These are phyloP conservation scores for Aphelocoma coerulescens DNA, from an alignment of 2,113 vertebrate species.

Conservation along the genomic window DNA sequence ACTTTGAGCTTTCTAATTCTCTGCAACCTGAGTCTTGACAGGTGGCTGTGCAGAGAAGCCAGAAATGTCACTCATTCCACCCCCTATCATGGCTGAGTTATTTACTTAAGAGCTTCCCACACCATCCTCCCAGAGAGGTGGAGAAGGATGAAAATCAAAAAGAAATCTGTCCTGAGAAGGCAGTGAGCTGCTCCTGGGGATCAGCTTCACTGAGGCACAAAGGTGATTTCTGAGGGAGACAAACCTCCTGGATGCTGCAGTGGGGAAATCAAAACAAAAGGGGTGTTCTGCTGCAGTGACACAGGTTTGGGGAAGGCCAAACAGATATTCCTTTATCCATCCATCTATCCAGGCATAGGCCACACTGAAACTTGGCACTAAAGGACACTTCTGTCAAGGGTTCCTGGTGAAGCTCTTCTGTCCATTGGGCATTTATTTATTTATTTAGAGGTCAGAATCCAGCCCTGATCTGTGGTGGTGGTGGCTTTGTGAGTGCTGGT, in stretches of 20 bases:
- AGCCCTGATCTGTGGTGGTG: neutral
- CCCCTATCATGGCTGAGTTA: constrained; percentile 13
- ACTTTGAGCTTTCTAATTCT: constrained; percentile 19
- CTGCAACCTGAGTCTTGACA: constrained; percentile 34
- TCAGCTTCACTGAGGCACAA: neutral
- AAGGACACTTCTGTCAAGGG: neutral
- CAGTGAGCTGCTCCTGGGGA: neutral
- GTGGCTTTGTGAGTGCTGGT: neutral
- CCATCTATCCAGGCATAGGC: neutral
- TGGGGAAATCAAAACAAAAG: neutral
- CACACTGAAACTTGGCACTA: neutral
- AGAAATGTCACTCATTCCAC: constrained; percentile 27
- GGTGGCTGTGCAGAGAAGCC: neutral
- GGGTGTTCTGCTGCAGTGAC: neutral
- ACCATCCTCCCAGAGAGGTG: neutral
- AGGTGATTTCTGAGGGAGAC: neutral
- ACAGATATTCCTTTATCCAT: neutral
- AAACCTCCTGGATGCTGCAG: neutral
- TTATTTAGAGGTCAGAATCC: fast-evolving
- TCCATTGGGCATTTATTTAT: neutral
- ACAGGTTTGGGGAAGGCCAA: neutral
- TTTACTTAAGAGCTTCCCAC: neutral
- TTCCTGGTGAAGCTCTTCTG: neutral
- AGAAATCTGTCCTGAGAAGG: neutral
- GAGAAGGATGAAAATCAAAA: neutral